Conservation (phyloP, 2,113 vertebrate species). For the Mugil cephalus region DNA sequence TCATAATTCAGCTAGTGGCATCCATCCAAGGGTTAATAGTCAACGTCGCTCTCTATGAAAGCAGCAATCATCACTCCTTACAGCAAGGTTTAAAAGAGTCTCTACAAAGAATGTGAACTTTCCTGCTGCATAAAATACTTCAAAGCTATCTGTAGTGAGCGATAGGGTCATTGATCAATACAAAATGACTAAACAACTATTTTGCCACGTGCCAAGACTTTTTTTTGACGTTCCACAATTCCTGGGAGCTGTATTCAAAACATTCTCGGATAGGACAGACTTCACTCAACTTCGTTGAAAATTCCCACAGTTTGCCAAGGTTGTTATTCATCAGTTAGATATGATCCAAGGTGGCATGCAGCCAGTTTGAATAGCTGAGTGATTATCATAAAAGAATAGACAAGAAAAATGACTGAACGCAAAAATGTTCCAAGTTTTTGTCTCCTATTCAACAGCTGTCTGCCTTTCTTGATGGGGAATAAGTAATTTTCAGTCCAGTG, state of each 20-base stretch:
- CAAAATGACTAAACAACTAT: background rate
- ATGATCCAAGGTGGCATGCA: background rate
- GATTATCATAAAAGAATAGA: background rate
- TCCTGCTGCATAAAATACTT: background rate
- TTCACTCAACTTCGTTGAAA: background rate
- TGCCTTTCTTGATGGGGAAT: background rate
- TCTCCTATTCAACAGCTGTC: background rate
- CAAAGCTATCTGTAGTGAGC: background rate
- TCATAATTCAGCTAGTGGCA: background rate
- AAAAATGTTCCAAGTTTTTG: background rate
- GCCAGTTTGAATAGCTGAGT: too few relatives aligned
- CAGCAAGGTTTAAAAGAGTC: background rate
- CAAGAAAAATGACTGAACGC: too few relatives aligned
- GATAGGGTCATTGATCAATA: slow-evolving; percentile 5
- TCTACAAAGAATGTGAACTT: background rate
- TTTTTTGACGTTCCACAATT: background rate
- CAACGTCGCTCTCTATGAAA: background rate
- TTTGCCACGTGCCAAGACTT: background rate
- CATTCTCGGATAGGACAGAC: background rate
- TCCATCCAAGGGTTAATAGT: slow-evolving; percentile 22
- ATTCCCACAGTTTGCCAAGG: background rate
- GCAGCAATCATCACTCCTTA: background rate
- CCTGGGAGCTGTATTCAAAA: background rate
- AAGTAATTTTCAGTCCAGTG: background rate
- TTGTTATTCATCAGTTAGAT: background rate